Conservation (phyloP, 2,888 invertebrate genomes). For the Cyaniris semiargus region DNA sequence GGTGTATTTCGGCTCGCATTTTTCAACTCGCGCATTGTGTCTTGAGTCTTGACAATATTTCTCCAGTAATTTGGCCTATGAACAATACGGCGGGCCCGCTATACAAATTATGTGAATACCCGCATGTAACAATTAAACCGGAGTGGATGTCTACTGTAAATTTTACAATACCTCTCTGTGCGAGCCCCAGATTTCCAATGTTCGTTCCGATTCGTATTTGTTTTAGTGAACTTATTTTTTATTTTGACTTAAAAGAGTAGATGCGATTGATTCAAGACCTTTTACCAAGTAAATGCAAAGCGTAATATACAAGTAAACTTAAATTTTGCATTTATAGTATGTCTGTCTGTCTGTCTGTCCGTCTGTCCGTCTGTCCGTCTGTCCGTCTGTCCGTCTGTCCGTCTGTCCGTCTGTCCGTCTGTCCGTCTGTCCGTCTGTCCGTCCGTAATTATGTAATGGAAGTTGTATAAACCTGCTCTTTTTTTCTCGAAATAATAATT, state of each 20-base stretch:
- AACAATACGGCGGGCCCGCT: constrained; percentile 12
- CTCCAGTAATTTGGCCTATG: constrained; percentile 14
- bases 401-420: too few species aligned
- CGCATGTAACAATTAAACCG: constrained; percentile 13
- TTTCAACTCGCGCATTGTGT: neutral
- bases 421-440: too few species aligned
- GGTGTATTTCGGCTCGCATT: constrained; percentile 1
- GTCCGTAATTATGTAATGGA: too few species aligned
- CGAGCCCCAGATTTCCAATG: neutral
- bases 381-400: too few species aligned
- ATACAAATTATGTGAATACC: constrained; percentile 22
- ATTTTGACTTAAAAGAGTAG: neutral
- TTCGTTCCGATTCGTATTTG: neutral
- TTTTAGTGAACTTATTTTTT: neutral
- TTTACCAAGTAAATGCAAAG: neutral
- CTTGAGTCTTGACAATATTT: constrained; percentile 15
- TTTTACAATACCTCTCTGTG: constrained; percentile 5
- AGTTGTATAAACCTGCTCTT: too few species aligned
- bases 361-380: too few species aligned
- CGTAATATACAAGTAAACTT: too few species aligned
- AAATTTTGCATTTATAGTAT: too few species aligned
- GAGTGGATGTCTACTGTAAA: neutral
- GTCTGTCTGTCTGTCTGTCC: too few species aligned
- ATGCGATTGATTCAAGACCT: neutral
- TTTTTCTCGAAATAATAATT: too few species aligned